phyloP scores from a whole-genome alignment of 2,113 vertebrate genomes.

The Panthera uncia region DNA sequence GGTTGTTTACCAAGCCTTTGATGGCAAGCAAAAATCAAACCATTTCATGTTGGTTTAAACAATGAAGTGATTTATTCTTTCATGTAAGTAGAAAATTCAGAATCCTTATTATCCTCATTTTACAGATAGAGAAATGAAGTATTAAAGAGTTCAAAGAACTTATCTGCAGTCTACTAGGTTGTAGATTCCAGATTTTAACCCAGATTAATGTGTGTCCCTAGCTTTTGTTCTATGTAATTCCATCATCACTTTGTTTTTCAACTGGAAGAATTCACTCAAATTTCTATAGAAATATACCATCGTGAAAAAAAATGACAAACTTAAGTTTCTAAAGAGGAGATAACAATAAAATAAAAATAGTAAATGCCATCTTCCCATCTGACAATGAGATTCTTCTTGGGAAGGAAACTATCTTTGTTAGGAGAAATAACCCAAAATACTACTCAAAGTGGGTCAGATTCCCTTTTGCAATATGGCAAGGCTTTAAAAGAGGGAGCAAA shows the following conservation, averaged over 20 bases:
- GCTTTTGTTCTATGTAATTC: neutral
- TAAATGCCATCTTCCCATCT: neutral
- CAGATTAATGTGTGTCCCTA: neutral
- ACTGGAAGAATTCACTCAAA: neutral
- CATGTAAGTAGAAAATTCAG: neutral
- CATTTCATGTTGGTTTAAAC: slow-evolving; percentile 20
- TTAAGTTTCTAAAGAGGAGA: slow-evolving; percentile 8
- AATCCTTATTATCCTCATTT: neutral
- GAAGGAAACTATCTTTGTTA: neutral
- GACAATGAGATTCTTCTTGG: neutral
- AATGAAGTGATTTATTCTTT: slow-evolving; percentile 19
- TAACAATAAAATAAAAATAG: slow-evolving; percentile 19
- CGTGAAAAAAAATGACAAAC: neutral
- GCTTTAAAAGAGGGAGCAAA: neutral
- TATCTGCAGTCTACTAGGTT: neutral
- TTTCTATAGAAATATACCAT: neutral
- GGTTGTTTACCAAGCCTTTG: slow-evolving; percentile 13
- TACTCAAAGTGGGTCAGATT: neutral
- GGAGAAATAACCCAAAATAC: neutral
- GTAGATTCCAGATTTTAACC: neutral
- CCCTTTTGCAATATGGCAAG: neutral
- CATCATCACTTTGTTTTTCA: slow-evolving; percentile 5
- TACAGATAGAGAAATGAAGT: neutral
- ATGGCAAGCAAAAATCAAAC: neutral
- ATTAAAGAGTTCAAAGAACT: slow-evolving; percentile 23